These are phyloP conservation scores for Mohoua ochrocephala DNA, from an alignment of 2,113 vertebrate genomes.

Conservation along the genomic window DNA sequence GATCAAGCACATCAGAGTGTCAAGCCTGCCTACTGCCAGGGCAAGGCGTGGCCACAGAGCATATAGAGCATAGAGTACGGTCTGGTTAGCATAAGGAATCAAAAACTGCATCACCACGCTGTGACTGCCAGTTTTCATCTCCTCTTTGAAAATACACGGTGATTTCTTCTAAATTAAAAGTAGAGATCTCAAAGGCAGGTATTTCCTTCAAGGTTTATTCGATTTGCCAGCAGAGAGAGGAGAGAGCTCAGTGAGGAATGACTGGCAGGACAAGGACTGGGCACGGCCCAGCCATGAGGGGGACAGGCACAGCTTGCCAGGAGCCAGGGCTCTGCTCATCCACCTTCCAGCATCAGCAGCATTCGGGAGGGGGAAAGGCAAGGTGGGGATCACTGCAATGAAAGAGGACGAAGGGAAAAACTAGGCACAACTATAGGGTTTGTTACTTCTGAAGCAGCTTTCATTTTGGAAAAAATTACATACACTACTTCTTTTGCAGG, in stretches of 20 bases:
- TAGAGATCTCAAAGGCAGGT: background rate
- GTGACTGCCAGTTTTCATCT: background rate
- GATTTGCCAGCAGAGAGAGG: background rate
- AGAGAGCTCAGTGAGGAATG: background rate
- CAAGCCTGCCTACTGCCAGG: background rate
- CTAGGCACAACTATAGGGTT: background rate
- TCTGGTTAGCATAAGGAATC: background rate
- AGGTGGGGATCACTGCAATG: background rate
- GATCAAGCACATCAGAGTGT: background rate
- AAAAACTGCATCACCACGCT: background rate
- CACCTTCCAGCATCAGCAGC: background rate
- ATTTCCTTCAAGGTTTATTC: background rate
- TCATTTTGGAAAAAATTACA: background rate
- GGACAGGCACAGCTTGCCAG: background rate
- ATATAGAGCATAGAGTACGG: accelerated
- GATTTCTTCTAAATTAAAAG: background rate
- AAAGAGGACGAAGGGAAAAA: background rate
- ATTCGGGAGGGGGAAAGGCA: background rate
- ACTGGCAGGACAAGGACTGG: accelerated
- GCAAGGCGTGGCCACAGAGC: background rate
- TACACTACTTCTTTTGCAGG: background rate
- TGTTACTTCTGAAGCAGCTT: background rate
- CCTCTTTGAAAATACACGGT: background rate
- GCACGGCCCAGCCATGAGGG: background rate
- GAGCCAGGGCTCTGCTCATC: background rate